Evolutionary conservation across 2,113 vertebrate genomes (phyloP).

Genomic region (Hirundichthys speculiger): DNA sequence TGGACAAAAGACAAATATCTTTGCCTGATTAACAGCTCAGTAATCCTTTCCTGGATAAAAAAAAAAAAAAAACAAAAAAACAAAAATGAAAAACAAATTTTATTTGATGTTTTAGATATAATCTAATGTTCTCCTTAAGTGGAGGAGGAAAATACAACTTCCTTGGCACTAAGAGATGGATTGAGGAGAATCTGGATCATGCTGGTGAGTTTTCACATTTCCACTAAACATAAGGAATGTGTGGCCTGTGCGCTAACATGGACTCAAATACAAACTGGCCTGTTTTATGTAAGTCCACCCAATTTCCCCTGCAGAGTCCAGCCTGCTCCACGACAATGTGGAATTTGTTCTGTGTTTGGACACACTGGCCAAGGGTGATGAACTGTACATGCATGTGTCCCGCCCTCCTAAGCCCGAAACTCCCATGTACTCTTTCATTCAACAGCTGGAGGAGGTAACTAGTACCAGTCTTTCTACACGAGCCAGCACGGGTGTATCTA

Average conservation of each 20-base stretch:
- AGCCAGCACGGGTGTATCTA: neutral
- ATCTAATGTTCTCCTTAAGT: slow-evolving; percentile 80
- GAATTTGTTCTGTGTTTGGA: slow-evolving; percentile 83
- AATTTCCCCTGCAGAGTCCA: slow-evolving; percentile 74
- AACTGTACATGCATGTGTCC: slow-evolving; percentile 81
- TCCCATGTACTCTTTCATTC: slow-evolving; percentile 72
- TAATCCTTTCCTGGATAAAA: too few relatives aligned
- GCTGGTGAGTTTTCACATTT: slow-evolving; percentile 64
- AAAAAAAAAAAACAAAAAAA: neutral
- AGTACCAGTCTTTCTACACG: neutral
- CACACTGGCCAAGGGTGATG: slow-evolving; percentile 76
- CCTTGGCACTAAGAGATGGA: slow-evolving; percentile 82
- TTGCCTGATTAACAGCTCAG: too few relatives aligned
- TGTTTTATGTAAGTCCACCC: neutral
- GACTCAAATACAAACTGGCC: neutral
- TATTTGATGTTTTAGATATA: slow-evolving; percentile 44
- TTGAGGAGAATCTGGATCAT: slow-evolving; percentile 83
- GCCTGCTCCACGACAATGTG: slow-evolving; percentile 83
- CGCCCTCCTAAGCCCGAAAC: slow-evolving; percentile 75
- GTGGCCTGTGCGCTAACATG: neutral
- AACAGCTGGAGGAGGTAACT: slow-evolving; percentile 77
- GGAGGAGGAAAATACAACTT: slow-evolving; percentile 85
- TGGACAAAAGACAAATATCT: too few relatives aligned
- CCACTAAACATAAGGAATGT: neutral
- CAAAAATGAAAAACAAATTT: neutral